Evolutionary conservation across 64 coral and sea anemone genomes (phyloP).

Genomic region (Actinia equina): DNA sequence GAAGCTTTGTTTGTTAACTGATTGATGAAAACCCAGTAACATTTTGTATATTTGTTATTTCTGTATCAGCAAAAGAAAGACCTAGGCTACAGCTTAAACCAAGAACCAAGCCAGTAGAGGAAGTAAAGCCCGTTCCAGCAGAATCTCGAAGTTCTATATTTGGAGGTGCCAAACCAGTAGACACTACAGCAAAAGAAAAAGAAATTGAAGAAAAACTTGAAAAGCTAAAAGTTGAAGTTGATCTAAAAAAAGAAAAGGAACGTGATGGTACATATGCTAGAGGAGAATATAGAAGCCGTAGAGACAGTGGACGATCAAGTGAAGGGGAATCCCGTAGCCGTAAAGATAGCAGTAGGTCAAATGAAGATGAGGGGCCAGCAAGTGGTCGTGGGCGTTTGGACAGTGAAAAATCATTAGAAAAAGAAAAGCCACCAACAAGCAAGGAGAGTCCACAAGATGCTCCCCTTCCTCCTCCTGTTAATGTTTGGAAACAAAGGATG

Average conservation of each 20-base stretch:
- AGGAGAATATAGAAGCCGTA: not conserved
- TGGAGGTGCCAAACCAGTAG: slow-evolving; percentile 95
- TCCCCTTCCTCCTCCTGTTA: slow-evolving; percentile 44
- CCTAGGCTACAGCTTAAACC: slow-evolving; percentile 88
- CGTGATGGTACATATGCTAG: not conserved
- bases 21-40: not conserved
- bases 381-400: slow-evolving; percentile 13
- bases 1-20: not conserved
- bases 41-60: not conserved
- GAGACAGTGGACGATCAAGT: slow-evolving; percentile 30
- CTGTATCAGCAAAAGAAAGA: slow-evolving; percentile 65
- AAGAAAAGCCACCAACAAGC: slow-evolving; percentile 30
- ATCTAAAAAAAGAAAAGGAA: slow-evolving; percentile 51
- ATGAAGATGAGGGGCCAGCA: slow-evolving; percentile 58
- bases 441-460: slow-evolving; percentile 42
- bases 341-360: slow-evolving; percentile 70
- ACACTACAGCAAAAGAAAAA: slow-evolving; percentile 88
- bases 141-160: slow-evolving; percentile 67
- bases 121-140: slow-evolving; percentile 17
- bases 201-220: slow-evolving; percentile 84
- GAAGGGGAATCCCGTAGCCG: slow-evolving; percentile 70
- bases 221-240: slow-evolving; percentile 70
- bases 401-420: slow-evolving; percentile 38
- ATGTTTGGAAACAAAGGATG: slow-evolving; percentile 80
- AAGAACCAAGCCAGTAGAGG: slow-evolving; percentile 73